Evolutionary conservation across 1,140 invertebrate species (phyloP), one percentile per base, ranked within the genome.

Genomic region (Drosophila willistoni): DNA sequence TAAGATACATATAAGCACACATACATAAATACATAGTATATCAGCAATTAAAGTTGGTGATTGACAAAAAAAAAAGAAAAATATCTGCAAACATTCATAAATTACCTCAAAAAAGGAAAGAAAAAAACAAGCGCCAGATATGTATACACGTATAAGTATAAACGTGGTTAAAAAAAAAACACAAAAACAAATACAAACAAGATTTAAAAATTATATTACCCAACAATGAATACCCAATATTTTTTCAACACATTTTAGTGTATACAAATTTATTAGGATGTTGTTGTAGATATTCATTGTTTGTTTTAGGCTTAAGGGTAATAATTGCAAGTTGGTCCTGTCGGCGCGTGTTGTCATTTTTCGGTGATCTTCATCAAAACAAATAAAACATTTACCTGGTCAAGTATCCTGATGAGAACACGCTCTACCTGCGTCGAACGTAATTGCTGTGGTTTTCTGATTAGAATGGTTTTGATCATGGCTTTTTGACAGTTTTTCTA

Each of bases 341-440:
- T 89, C 83, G 84, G 83, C 83, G 80, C 83, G 80, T 87, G 83
- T 87, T 87, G 82, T 68, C 73, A 83, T 79, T 83, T 76, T 73
- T 42, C 61, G 54, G 9, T 66, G 64, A 87, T 82, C 68, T 67
- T 73, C 73, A 36, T 47, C 54, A 60, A 69, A 74, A 39, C n/a
- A 71, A 73, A 65, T 47, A 47, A 33, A 25, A 44, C 34, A n/a
- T 41, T 68, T 86, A 86, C 82, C 83, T 86, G 76, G 10, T 17
- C 33, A 34, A 17, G 4, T 22, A 14, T 33, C 22, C 22, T 25
- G 22, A 22, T 25, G 12, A 12, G 33, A 25, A 56, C 10, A 22
- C 12, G 33, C 13, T 77, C 72, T 79, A 85, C 82, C 82, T 85
- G 82, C 7, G 3, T 19, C 55, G 19, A n/a, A n/a, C 12, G 60